Conservation (phyloP, 2,113 vertebrate species). For the Ctenodactylus gundi region DNA sequence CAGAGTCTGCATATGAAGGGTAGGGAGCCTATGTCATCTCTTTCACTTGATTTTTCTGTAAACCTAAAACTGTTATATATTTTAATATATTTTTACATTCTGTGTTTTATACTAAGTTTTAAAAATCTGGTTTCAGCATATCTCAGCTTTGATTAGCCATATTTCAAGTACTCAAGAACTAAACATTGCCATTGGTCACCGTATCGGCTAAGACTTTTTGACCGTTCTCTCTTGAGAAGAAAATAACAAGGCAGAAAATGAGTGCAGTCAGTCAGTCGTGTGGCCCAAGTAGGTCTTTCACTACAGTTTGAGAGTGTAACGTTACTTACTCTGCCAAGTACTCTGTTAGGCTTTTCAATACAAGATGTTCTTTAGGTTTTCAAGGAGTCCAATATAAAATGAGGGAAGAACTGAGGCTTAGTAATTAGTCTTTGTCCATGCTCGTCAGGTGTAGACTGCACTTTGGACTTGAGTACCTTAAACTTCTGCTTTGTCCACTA, state of each 20-base stretch:
- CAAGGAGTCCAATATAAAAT: neutral
- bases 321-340: neutral
- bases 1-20: accelerated
- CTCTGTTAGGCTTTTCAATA: neutral
- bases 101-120: neutral
- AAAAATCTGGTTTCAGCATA: neutral
- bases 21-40: neutral
- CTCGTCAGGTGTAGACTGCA: neutral
- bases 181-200: neutral
- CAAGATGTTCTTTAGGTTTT: neutral
- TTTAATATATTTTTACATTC: conserved; percentile 11
- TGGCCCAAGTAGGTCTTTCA: neutral
- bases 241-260: neutral
- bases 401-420: neutral
- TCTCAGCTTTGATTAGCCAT: neutral
- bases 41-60: neutral
- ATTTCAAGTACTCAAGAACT: neutral
- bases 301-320: neutral
- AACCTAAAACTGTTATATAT: neutral
- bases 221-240: neutral
- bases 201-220: neutral
- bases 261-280: neutral
- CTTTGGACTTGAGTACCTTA: neutral
- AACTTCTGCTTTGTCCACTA: neutral
- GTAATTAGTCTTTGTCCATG: neutral